phyloP scores from a whole-genome alignment of 1,140 invertebrate genomes.

The Bombus pyrosoma region DNA sequence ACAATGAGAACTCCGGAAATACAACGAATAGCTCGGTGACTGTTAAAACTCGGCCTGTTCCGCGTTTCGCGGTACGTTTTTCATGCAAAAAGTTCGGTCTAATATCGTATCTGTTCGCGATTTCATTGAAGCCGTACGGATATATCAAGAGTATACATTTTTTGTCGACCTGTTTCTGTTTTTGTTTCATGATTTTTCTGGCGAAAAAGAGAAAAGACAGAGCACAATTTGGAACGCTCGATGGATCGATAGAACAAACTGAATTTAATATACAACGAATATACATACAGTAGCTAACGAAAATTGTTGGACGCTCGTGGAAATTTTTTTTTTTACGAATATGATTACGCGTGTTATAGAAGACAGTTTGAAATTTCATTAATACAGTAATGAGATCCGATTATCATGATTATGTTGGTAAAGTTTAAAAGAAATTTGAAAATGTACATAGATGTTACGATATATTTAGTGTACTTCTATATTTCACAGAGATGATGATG shows the following conservation, averaged over 20 bases:
- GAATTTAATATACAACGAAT: neutral
- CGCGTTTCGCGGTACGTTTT: slow-evolving; percentile 9
- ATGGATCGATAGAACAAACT: neutral
- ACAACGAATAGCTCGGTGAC: neutral
- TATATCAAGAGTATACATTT: neutral
- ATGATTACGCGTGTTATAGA: too few species aligned
- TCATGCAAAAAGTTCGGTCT: slow-evolving; percentile 20
- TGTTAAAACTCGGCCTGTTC: slow-evolving; percentile 32
- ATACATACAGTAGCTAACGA: too few species aligned
- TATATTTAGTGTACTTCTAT: too few species aligned
- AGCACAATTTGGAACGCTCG: neutral
- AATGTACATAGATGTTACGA: too few species aligned
- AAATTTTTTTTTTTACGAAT: too few species aligned
- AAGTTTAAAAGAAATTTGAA: too few species aligned
- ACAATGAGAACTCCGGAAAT: slow-evolving; percentile 50
- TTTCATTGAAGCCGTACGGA: neutral
- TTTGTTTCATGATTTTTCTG: neutral
- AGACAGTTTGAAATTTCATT: too few species aligned
- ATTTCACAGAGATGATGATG: too few species aligned
- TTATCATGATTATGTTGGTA: too few species aligned
- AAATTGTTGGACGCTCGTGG: too few species aligned
- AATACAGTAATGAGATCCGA: too few species aligned
- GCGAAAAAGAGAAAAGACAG: neutral
- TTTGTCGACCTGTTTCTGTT: neutral
- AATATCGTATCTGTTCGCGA: slow-evolving; percentile 25